Conservation (phyloP, 2,113 vertebrate genomes). For the Cromileptes altivelis region DNA sequence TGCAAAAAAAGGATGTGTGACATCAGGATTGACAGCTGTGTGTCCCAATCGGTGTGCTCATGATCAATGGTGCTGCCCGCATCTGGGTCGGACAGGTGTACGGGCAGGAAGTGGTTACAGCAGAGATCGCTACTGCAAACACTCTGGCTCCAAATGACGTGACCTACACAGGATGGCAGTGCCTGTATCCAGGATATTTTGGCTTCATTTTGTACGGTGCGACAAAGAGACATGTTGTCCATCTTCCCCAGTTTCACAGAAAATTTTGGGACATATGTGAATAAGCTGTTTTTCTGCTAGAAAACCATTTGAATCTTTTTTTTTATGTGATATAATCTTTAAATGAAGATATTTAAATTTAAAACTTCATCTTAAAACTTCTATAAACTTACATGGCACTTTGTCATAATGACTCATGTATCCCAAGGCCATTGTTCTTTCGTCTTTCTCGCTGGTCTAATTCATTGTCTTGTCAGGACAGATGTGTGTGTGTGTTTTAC, state of each 20-base stretch:
- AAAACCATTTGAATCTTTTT: neutral
- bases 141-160: too few species aligned
- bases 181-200: too few species aligned
- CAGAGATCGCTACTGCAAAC: too few species aligned
- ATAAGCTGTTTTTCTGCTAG: neutral
- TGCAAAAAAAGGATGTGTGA: too few species aligned
- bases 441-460: constrained; percentile 33
- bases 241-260: neutral
- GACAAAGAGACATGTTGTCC: too few species aligned
- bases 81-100: too few species aligned
- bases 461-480: constrained; percentile 61
- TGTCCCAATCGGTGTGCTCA: too few species aligned
- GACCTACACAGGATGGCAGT: too few species aligned
- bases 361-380: constrained; percentile 19
- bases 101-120: too few species aligned
- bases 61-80: too few species aligned
- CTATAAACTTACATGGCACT: constrained; percentile 7
- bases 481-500: constrained; percentile 57
- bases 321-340: neutral
- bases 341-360: neutral
- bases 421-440: constrained; percentile 46
- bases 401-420: constrained; percentile 26
- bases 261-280: neutral
- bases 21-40: too few species aligned
- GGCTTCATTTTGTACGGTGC: too few species aligned